Conservation (phyloP, 2,888 invertebrate species). For the Ochropleura plecta region DNA sequence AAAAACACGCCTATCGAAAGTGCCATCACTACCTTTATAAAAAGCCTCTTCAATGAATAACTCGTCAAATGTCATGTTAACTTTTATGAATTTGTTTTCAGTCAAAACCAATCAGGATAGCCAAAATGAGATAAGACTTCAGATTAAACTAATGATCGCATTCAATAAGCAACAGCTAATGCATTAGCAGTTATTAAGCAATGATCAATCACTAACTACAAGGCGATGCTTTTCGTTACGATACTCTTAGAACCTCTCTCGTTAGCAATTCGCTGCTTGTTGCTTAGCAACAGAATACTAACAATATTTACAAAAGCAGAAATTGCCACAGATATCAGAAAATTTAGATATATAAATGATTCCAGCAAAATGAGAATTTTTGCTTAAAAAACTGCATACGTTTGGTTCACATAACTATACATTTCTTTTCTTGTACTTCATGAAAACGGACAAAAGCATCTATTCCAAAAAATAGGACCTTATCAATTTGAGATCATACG, state of each 20-base stretch:
- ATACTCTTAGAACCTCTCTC: background rate
- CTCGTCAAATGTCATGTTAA: background rate
- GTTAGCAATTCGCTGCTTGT: too few relatives aligned
- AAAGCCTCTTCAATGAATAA: background rate
- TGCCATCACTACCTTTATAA: background rate
- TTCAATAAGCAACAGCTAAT: background rate
- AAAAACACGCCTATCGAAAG: background rate
- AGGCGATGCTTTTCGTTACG: background rate
- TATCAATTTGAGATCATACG: conserved; percentile 50
- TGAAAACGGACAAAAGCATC: background rate
- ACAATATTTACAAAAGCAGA: too few relatives aligned
- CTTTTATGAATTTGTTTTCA: conserved; percentile 24
- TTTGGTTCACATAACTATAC: background rate
- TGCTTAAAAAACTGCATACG: background rate
- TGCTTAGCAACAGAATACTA: too few relatives aligned
- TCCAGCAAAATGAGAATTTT: background rate
- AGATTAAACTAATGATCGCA: background rate
- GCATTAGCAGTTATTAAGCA: background rate
- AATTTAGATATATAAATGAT: too few relatives aligned
- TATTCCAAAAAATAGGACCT: background rate
- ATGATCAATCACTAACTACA: background rate
- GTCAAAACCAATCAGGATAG: conserved; percentile 5
- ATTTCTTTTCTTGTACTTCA: background rate
- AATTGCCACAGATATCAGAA: too few relatives aligned
- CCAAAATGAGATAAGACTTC: background rate